Percentiles rank a stretch among this genome's conserved stretches.
Conservation (phyloP, 2,113 vertebrate genomes). For the Thymallus thymallus region DNA sequence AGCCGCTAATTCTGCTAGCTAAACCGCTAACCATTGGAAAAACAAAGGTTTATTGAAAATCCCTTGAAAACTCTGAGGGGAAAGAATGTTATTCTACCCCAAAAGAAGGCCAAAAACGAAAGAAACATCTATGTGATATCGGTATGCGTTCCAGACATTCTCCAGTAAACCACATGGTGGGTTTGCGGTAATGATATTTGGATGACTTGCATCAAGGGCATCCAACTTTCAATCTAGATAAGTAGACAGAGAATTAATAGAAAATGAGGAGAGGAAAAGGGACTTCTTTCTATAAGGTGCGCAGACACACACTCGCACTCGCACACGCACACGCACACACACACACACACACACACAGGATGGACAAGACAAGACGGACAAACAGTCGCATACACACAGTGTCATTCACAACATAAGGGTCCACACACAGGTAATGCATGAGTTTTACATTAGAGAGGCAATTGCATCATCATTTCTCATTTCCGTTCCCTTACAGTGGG, state of each 20-base stretch:
- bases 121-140: constrained; percentile 41
- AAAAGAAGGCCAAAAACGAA: constrained; percentile 39
- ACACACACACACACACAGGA: constrained; percentile 13
- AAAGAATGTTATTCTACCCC: constrained; percentile 46
- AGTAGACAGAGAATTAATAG: constrained; percentile 48
- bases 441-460: constrained; percentile 41
- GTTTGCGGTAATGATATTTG: constrained; percentile 64
- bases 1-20: background rate
- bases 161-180: constrained; percentile 59
- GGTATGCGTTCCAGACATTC: constrained; percentile 61
- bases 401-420: constrained; percentile 5
- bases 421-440: constrained; percentile 39
- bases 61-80: constrained; percentile 32
- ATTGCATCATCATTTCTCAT: constrained; percentile 17
- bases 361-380: background rate
- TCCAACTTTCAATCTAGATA: constrained; percentile 49
- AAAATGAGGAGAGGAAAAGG: constrained; percentile 18
- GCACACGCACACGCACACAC: constrained; percentile 11
- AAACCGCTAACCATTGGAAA: constrained; percentile 17
- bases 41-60: constrained; percentile 35
- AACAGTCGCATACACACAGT: constrained; percentile 14
- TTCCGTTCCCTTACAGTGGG: constrained; percentile 28
- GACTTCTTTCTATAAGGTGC: constrained; percentile 23
- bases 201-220: constrained; percentile 64
- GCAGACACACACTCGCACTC: background rate